These are phyloP conservation scores for Pardalotus punctatus DNA, from an alignment of 2,113 vertebrate species.

Conservation along the genomic window DNA sequence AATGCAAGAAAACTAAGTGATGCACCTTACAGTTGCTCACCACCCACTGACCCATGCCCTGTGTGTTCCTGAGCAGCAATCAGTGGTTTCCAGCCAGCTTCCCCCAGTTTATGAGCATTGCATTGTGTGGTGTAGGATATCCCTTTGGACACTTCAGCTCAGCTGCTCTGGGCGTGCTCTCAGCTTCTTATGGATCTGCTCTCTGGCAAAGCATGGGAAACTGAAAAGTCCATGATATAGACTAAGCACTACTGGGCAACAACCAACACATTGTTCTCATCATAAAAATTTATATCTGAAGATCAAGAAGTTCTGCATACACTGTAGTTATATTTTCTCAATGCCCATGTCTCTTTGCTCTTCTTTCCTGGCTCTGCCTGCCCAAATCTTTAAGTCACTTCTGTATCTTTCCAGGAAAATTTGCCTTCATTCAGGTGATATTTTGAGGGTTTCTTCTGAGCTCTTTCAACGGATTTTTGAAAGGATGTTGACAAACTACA, in stretches of 20 bases:
- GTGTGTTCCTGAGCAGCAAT: not conserved
- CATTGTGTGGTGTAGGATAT: not conserved
- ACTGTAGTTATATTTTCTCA: not conserved
- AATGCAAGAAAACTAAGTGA: not conserved
- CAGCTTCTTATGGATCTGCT: not conserved
- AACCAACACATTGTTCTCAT: not conserved
- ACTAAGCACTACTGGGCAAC: not conserved
- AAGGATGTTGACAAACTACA: not conserved
- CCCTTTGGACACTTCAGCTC: not conserved
- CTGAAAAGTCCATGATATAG: not conserved
- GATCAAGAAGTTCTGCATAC: not conserved
- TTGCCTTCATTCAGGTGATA: not conserved
- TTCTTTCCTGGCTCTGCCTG: not conserved
- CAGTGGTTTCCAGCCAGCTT: not conserved
- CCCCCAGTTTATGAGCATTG: not conserved
- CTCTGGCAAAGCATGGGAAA: not conserved
- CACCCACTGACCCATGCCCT: not conserved
- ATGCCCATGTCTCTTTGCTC: not conserved
- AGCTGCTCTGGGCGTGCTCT: not conserved
- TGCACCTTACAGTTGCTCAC: not conserved
- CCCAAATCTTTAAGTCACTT: not conserved
- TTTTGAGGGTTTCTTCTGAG: not conserved
- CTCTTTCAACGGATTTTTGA: not conserved
- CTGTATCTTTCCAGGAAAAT: not conserved
- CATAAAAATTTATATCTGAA: not conserved